Evolutionary conservation across 2,797 vertebrate genomes (phyloP).

Genomic region (Acrossocheilus wenchowensis): DNA sequence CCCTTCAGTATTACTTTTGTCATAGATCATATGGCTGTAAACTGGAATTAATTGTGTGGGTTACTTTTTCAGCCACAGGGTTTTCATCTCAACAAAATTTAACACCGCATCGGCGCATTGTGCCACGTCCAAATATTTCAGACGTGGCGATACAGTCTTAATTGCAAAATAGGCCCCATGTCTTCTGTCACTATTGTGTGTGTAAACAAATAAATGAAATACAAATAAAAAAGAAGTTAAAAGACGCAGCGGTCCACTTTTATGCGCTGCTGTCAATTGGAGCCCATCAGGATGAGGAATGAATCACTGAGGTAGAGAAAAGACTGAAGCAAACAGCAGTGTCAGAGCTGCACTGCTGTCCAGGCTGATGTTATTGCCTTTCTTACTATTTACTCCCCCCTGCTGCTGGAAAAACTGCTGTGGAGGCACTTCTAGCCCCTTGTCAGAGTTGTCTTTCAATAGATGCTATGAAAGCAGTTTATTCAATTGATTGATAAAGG

Average conservation of each 20-base stretch:
- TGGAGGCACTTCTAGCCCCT: conserved; percentile 50
- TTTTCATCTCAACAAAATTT: conserved; percentile 5
- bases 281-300: conserved; percentile 30
- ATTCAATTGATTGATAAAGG: conserved; percentile 67
- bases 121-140: neutral
- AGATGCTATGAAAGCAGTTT: conserved; percentile 66
- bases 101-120: conserved; percentile 2
- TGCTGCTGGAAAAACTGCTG: conserved; percentile 53
- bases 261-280: conserved; percentile 39
- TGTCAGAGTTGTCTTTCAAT: conserved; percentile 57
- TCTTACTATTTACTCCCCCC: conserved; percentile 49
- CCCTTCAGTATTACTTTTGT: conserved; percentile 32
- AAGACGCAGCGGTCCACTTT: neutral
- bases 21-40: conserved; percentile 32
- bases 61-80: conserved; percentile 39
- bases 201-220: conserved; percentile 20
- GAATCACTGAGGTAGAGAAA: conserved; percentile 54
- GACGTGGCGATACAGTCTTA: neutral
- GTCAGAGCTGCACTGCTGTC: conserved; percentile 36
- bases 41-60: conserved; percentile 54
- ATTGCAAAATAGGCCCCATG: neutral
- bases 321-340: conserved; percentile 39
- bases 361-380: conserved; percentile 53
- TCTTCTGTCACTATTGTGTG: neutral
- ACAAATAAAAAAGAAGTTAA: neutral